phyloP scores from a whole-genome alignment of 2,888 invertebrate species.

The Norana najaformis region DNA sequence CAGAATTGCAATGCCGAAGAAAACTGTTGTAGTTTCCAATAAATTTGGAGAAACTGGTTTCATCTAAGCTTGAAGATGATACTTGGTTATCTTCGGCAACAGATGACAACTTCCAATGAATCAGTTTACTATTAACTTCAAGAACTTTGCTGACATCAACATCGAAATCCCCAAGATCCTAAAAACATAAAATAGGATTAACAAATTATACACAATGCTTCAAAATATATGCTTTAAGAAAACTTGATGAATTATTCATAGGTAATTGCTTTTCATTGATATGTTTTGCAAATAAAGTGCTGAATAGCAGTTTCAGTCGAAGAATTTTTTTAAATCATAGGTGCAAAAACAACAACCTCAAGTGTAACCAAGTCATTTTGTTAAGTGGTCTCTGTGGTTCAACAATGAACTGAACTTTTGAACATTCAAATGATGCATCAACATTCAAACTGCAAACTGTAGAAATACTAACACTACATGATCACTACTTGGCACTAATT shows the following conservation, averaged over 20 bases:
- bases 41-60: conserved; percentile 36
- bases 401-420: background rate
- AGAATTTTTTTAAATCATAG: background rate
- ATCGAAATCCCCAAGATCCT: conserved; percentile 46
- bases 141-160: conserved; percentile 50
- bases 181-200: background rate
- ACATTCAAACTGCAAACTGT: background rate
- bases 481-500: background rate
- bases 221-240: background rate
- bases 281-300: background rate
- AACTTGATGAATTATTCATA: background rate
- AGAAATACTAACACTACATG: background rate
- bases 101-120: conserved; percentile 42
- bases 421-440: background rate
- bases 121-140: conserved; percentile 44
- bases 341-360: background rate
- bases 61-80: background rate
- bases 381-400: no score
- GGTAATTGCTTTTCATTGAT: no score
- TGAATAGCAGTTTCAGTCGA: background rate
- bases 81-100: background rate
- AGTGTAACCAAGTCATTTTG: background rate
- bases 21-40: conserved; percentile 43
- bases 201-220: background rate
- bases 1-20: conserved; percentile 47